Conservation (phyloP, 2,797 vertebrate species). For the Limnodromus scolopaceus region DNA sequence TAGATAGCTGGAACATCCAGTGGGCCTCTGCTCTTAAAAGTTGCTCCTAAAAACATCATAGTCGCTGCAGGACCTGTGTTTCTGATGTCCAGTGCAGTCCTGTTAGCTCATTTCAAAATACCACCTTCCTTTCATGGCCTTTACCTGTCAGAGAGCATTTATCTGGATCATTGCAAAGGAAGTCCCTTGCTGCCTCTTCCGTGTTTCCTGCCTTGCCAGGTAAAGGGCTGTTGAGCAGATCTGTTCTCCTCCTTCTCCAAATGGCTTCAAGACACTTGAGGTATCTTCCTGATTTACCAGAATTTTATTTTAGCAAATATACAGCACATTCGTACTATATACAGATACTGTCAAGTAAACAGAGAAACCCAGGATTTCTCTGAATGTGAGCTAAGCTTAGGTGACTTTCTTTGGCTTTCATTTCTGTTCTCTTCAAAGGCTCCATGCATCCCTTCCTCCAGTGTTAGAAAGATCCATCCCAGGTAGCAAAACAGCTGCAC, state of each 20-base stretch:
- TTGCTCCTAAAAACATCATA: neutral
- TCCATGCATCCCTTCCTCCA: neutral
- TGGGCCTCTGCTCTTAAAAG: neutral
- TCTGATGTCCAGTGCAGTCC: neutral
- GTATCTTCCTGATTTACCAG: neutral
- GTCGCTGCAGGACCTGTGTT: neutral
- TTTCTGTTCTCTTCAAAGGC: neutral
- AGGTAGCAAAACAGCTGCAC: neutral
- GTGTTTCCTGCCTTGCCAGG: neutral
- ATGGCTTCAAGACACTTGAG: neutral
- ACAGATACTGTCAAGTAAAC: neutral
- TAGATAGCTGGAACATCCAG: neutral
- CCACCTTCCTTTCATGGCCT: neutral
- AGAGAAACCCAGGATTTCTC: neutral
- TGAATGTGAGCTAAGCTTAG: slow-evolving; percentile 16
- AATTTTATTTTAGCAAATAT: slow-evolving; percentile 6
- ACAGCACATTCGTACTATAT: neutral
- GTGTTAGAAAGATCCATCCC: neutral
- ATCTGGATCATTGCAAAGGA: neutral
- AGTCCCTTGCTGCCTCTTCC: neutral
- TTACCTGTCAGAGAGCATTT: neutral
- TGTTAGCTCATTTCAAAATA: neutral
- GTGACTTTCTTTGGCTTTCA: neutral
- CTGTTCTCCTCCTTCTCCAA: neutral
- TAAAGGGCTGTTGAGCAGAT: neutral